These are phyloP conservation scores for Botia almorhae DNA, from an alignment of 2,797 vertebrate species.

Conservation along the genomic window DNA sequence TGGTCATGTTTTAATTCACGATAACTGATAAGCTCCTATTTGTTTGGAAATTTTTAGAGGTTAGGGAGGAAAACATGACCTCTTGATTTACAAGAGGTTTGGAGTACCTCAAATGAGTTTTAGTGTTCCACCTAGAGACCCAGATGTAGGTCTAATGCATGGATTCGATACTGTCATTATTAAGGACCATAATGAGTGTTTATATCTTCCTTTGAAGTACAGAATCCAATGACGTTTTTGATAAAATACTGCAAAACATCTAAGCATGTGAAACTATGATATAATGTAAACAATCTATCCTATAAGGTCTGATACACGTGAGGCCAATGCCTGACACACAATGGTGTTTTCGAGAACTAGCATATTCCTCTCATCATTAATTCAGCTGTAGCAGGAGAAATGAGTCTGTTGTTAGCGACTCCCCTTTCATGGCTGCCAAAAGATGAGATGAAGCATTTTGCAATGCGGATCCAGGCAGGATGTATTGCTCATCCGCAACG, in stretches of 20 bases:
- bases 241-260: background rate
- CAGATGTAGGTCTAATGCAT: background rate
- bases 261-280: background rate
- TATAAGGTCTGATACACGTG: background rate
- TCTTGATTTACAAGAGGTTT: conserved; percentile 6
- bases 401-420: conserved; percentile 69
- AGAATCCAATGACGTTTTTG: background rate
- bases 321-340: background rate
- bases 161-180: background rate
- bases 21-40: conserved; percentile 58
- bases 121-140: conserved; percentile 1
- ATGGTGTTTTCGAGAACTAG: background rate
- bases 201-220: background rate
- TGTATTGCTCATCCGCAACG: conserved; percentile 74
- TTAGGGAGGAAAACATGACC: conserved; percentile 44
- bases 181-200: background rate
- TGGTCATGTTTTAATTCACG: conserved; percentile 54
- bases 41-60: conserved; percentile 45
- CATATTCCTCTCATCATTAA: conserved; percentile 1
- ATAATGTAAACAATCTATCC: background rate
- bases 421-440: conserved; percentile 68
- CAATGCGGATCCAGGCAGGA: conserved; percentile 72
- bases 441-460: conserved; percentile 73
- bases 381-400: background rate
- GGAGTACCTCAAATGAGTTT: conserved; percentile 18